Conservation (phyloP, 1,140 invertebrate species). For the Trichonephila clavata region DNA sequence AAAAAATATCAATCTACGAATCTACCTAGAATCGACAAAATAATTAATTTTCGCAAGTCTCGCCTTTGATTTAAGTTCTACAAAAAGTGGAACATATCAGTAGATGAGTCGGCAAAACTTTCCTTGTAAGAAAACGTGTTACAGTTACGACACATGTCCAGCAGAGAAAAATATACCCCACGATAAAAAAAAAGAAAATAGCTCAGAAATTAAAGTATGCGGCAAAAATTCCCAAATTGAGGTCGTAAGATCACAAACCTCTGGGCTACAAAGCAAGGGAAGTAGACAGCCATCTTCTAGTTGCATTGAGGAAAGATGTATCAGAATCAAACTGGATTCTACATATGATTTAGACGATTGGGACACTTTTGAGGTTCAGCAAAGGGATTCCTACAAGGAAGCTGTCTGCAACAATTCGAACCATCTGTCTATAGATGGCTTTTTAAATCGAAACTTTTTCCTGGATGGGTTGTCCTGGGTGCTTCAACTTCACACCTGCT, state of each 20-base stretch:
- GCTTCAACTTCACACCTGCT: constrained; percentile 37
- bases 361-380: neutral
- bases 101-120: neutral
- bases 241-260: constrained; percentile 17
- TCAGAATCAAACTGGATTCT: neutral
- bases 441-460: constrained; percentile 36
- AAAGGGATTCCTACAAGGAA: constrained; percentile 10
- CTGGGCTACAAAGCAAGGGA: neutral
- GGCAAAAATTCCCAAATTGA: constrained; percentile 29
- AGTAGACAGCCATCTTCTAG: neutral
- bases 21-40: neutral
- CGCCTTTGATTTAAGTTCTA: neutral
- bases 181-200: neutral
- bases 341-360: constrained; percentile 38
- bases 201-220: constrained; percentile 10
- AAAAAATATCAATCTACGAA: neutral
- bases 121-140: neutral
- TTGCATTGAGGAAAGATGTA: neutral
- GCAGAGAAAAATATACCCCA: too few relatives aligned
- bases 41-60: neutral
- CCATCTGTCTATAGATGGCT: constrained; percentile 31
- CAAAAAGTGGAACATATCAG: constrained; percentile 3
- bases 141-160: neutral
- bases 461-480: constrained; percentile 19
- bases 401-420: neutral